A percentile compares a stretch with the other conserved stretches of the same genome.
Evolutionary conservation across 2,797 vertebrate species (phyloP).

Genomic region (Pipistrellus pipistrellus): DNA sequence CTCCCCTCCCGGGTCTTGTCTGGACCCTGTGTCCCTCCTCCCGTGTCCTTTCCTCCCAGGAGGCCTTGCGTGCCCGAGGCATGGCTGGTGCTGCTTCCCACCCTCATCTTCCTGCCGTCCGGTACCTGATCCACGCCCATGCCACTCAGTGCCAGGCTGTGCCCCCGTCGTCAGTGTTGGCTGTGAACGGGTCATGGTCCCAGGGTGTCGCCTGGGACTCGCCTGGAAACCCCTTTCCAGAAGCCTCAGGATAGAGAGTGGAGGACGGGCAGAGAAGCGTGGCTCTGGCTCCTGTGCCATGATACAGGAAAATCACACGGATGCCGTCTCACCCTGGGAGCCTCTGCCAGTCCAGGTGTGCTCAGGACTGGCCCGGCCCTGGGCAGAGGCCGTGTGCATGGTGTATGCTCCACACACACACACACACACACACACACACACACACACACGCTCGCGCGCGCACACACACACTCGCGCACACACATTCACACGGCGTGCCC

Average conservation of each 20-base stretch:
- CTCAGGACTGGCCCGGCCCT: background rate
- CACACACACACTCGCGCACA: too few species aligned
- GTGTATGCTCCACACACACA: background rate
- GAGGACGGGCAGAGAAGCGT: constrained; percentile 4
- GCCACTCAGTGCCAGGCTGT: fast-evolving
- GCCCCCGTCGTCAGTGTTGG: background rate
- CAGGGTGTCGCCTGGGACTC: constrained; percentile 35
- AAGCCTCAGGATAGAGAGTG: background rate
- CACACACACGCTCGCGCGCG: too few species aligned
- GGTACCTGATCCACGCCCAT: fast-evolving
- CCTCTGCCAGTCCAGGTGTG: constrained; percentile 50
- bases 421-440: background rate
- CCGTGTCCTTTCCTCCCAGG: background rate
- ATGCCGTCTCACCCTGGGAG: constrained; percentile 54
- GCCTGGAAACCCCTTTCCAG: constrained; percentile 40
- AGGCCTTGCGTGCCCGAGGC: background rate
- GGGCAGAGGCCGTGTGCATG: fast-evolving
- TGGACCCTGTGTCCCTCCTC: fast-evolving
- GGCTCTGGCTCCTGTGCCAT: constrained; percentile 39
- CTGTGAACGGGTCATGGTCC: fast-evolving
- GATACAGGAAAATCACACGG: constrained; percentile 28
- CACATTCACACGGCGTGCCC: fast-evolving
- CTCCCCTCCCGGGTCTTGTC: fast-evolving
- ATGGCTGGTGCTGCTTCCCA: background rate
- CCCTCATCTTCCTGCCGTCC: background rate